Evolutionary conservation across 2,888 invertebrate species (phyloP), one percentile per base, ranked within the genome.

Genomic region (Nomada hirtipes): DNA sequence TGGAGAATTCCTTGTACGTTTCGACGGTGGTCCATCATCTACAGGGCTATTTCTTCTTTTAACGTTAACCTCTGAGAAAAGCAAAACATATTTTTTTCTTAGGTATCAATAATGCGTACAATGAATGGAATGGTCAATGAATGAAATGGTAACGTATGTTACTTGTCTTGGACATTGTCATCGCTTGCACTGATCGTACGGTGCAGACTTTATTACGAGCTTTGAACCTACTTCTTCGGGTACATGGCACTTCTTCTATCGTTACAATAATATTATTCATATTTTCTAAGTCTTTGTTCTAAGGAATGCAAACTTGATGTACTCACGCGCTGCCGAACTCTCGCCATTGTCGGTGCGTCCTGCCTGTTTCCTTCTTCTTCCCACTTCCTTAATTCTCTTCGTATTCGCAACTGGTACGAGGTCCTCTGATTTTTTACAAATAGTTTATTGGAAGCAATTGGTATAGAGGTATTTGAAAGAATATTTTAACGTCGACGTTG

Each of bases 1-100:
- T 13, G 82, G 76, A 2, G 59, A 57, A 11, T 90, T 65, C 57
- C 88, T 90, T 10, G 88, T 89, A 4, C 90, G 90, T 79, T 93
- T 93, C 0, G 86, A 36, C 0, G 83, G 60, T 18, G 86, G 79
- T 4, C 89, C 88, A 44, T 92, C 93, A 0, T 88, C 89, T 2
- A 87, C 85, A 7, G 89, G 86, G 42, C 84, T 89, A 15, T 74
- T 84, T 42, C 92, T 92, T 29, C 92, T 88, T 53, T 92, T 93
- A 4, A 82, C 73, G 4, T 83, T 85, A 44, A 84, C 77, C 76
- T 87, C 91, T 92, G 7, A 50, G 68, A 7, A 50, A 61, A 59
- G 50, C n/a, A 44, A 57, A 26, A 15, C 9, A 52, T 23, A 42
- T 61, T 44, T 55, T 23, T 13, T 47, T 10, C 15, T 61, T 42